phyloP scores from a whole-genome alignment of 2,113 vertebrate species.

The Limanda limanda region DNA sequence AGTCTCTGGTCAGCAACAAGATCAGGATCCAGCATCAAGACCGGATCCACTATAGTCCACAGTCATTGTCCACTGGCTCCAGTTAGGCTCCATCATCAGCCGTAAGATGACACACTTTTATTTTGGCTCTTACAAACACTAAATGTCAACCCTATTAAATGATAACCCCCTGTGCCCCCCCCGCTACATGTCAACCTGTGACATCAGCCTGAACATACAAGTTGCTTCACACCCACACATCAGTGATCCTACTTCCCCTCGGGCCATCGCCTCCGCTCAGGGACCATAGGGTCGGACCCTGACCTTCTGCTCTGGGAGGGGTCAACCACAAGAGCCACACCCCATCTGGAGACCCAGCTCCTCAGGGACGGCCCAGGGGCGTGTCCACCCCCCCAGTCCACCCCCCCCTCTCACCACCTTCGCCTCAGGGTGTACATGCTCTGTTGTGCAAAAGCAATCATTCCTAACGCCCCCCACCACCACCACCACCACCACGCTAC shows the following conservation, averaged over 20 bases:
- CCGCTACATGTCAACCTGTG: not conserved
- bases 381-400: constrained; percentile 52
- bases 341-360: constrained; percentile 57
- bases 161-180: not conserved
- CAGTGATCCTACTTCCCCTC: not conserved
- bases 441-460: constrained; percentile 72
- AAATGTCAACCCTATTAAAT: not conserved
- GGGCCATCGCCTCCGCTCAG: constrained; percentile 32
- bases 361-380: constrained; percentile 48
- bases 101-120: not conserved
- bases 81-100: no score
- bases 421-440: constrained; percentile 65
- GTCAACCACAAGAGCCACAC: constrained; percentile 62
- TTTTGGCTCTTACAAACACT: no score
- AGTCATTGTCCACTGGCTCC: no score
- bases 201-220: constrained; percentile 17
- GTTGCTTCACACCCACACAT: constrained; percentile 15
- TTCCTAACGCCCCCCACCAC: constrained; percentile 41
- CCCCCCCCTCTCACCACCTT: constrained; percentile 36
- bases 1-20: no score
- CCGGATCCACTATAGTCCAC: no score
- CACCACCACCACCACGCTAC: not conserved
- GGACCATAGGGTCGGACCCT: constrained; percentile 25
- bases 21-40: no score
- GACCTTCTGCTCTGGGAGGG: constrained; percentile 40